Conservation (phyloP, 2,888 invertebrate species). For the Polyommatus icarus region DNA sequence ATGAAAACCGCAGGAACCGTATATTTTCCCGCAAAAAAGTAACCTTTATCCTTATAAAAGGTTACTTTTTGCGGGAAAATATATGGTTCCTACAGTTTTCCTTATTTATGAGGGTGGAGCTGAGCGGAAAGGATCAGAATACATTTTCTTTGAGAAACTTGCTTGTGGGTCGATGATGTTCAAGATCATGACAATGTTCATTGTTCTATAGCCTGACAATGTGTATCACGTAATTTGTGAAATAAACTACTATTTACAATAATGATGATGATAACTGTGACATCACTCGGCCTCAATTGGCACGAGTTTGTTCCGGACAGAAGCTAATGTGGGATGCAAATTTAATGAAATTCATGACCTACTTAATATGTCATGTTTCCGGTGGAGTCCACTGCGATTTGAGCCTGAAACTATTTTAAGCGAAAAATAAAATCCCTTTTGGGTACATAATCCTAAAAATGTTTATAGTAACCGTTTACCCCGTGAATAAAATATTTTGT, state of each 20-base stretch:
- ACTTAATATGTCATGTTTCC: background rate
- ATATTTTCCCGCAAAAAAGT: too few relatives aligned
- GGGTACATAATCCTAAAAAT: background rate
- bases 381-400: background rate
- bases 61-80: too few relatives aligned
- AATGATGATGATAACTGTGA: background rate
- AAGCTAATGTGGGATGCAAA: slow-evolving; percentile 7
- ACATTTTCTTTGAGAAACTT: too few relatives aligned
- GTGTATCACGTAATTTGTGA: background rate
- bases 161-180: too few relatives aligned
- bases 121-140: too few relatives aligned
- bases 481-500: too few relatives aligned
- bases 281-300: background rate
- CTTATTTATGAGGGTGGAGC: too few relatives aligned
- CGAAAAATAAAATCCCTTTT: background rate
- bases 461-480: too few relatives aligned
- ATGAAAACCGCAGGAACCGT: too few relatives aligned
- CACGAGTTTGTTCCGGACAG: background rate
- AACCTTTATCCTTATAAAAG: too few relatives aligned
- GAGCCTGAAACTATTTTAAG: background rate
- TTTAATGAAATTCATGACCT: slow-evolving; percentile 16
- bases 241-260: background rate
- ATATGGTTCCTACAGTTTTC: too few relatives aligned
- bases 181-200: too few relatives aligned
- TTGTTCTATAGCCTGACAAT: background rate